These are phyloP conservation scores for Catharus minimus DNA, from an alignment of 2,113 vertebrate genomes.

Conservation along the genomic window DNA sequence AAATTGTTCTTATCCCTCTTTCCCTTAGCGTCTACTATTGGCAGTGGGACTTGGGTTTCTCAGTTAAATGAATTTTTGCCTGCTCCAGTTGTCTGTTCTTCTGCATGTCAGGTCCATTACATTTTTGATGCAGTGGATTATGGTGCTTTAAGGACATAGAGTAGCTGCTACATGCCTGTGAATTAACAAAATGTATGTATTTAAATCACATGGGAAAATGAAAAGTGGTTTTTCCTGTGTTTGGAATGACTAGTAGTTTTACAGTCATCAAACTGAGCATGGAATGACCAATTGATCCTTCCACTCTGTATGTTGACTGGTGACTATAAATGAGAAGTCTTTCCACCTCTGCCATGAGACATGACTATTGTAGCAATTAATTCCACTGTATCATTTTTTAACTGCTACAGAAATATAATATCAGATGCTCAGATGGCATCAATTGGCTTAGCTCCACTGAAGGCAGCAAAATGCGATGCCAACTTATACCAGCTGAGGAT, in stretches of 20 bases:
- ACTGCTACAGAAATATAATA: constrained; percentile 38
- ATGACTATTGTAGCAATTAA: constrained; percentile 41
- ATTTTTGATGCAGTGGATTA: constrained; percentile 7
- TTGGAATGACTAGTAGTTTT: not conserved
- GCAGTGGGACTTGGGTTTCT: not conserved
- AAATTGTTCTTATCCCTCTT: not conserved
- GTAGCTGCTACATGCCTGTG: not conserved
- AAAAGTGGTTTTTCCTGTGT: not conserved
- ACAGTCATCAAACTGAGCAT: constrained; percentile 11
- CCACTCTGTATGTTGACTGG: not conserved
- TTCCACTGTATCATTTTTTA: constrained; percentile 34
- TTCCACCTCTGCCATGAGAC: constrained; percentile 10
- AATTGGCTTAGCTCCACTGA: constrained; percentile 52
- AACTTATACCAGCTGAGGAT: constrained; percentile 52
- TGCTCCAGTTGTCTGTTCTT: not conserved
- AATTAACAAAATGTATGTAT: not conserved
- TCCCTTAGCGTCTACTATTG: not conserved
- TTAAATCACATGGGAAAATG: not conserved
- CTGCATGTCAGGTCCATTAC: not conserved
- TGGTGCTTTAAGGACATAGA: constrained; percentile 2
- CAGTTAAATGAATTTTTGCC: not conserved
- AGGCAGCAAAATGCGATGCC: constrained; percentile 45
- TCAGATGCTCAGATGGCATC: constrained; percentile 59
- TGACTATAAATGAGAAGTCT: constrained; percentile 1
- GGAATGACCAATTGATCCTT: constrained; percentile 39